These are phyloP conservation scores for Amaurobius ferox DNA, from an alignment of 2,888 invertebrate genomes.

Conservation along the genomic window DNA sequence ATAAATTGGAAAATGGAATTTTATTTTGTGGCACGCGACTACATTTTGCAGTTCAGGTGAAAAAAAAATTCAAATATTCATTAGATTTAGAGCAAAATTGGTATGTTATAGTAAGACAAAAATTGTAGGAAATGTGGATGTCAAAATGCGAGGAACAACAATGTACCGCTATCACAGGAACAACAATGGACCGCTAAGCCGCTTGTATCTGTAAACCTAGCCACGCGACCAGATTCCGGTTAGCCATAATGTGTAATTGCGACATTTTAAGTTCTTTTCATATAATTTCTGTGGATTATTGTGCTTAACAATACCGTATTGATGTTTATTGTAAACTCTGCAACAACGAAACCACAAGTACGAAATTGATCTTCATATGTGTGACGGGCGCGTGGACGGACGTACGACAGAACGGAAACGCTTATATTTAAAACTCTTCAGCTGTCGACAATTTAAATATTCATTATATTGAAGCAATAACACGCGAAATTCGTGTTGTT, in stretches of 20 bases:
- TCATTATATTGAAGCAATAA: background rate
- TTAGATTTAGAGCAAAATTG: too few species aligned
- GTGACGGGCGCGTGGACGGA: background rate
- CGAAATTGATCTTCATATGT: background rate
- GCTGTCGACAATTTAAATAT: conserved; percentile 3
- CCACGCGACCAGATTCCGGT: background rate
- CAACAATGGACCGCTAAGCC: too few species aligned
- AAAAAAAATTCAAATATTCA: too few species aligned
- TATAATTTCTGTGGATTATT: background rate
- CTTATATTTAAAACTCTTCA: conserved; percentile 9
- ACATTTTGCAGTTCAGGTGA: too few species aligned
- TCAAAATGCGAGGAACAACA: too few species aligned
- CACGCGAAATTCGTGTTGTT: conserved; percentile 8
- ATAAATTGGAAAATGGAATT: too few species aligned
- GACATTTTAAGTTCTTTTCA: background rate
- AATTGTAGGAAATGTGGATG: too few species aligned
- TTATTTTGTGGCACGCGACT: too few species aligned
- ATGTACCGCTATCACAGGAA: too few species aligned
- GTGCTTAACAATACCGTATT: background rate
- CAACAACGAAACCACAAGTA: background rate
- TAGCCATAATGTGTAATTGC: background rate
- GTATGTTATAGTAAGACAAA: too few species aligned
- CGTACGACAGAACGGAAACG: background rate
- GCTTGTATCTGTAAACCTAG: too few species aligned
- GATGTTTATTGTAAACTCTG: background rate